phyloP scores from a whole-genome alignment of 2,797 vertebrate genomes.

The Premnoplex brunnescens region DNA sequence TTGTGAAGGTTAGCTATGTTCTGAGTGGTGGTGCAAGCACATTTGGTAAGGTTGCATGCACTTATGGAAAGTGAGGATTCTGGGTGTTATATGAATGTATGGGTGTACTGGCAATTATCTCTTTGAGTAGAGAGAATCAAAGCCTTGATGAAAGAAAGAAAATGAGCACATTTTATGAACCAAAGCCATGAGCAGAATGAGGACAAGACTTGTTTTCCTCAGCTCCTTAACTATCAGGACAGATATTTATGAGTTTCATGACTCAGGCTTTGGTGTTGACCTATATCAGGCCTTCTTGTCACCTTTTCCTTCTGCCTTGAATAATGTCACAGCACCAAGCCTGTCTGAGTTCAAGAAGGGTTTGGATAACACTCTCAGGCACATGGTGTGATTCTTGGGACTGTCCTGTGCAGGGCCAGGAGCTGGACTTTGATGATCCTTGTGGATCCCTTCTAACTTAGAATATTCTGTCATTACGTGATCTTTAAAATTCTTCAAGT shows the following conservation, averaged over 20 bases:
- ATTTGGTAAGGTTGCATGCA: fast-evolving
- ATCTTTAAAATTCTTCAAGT: neutral
- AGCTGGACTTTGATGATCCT: neutral
- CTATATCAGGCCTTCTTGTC: neutral
- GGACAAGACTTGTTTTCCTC: neutral
- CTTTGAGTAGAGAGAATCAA: neutral
- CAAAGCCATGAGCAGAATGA: neutral
- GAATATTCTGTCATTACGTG: neutral
- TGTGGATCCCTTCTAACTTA: neutral
- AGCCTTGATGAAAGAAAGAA: neutral
- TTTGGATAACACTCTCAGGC: neutral
- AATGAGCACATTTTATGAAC: fast-evolving
- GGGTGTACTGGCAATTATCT: neutral
- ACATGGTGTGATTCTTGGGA: neutral
- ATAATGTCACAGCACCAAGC: neutral
- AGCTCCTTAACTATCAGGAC: neutral
- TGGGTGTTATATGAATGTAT: neutral
- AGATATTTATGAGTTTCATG: neutral
- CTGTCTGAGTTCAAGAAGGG: neutral
- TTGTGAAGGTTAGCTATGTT: neutral
- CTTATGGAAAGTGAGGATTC: neutral
- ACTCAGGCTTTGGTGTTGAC: neutral
- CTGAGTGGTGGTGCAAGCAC: fast-evolving
- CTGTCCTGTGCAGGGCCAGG: neutral
- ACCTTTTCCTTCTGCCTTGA: neutral